A percentile compares a stretch with the other conserved stretches of the same genome.
Conservation (phyloP, 2,797 vertebrate genomes). For the Cichlasoma orientale region DNA sequence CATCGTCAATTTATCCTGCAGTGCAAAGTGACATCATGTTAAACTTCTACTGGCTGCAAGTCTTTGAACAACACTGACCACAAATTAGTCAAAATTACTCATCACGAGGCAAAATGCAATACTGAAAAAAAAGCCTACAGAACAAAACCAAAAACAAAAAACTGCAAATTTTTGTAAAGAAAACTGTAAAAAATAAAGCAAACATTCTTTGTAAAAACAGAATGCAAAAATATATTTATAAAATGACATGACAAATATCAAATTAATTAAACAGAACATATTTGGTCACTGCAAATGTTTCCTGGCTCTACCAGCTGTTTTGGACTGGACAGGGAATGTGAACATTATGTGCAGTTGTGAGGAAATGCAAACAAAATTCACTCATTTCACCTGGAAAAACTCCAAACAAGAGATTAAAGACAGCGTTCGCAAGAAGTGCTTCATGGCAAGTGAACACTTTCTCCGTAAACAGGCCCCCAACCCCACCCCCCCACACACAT, state of each 20-base stretch:
- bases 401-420: slow-evolving; percentile 24
- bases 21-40: slow-evolving; percentile 61
- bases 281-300: slow-evolving; percentile 62
- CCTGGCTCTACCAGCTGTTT: slow-evolving; percentile 37
- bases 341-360: not conserved
- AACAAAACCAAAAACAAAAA: slow-evolving; percentile 31
- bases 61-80: slow-evolving; percentile 17
- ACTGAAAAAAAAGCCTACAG: slow-evolving; percentile 9
- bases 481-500: too few species aligned
- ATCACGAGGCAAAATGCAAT: not conserved
- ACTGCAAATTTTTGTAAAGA: slow-evolving; percentile 7
- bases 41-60: slow-evolving; percentile 38
- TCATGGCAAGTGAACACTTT: slow-evolving; percentile 30
- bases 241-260: slow-evolving; percentile 48
- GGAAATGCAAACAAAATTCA: slow-evolving; percentile 36
- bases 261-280: slow-evolving; percentile 48
- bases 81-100: not conserved
- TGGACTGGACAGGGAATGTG: slow-evolving; percentile 25
- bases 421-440: not conserved
- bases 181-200: slow-evolving; percentile 15
- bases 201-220: slow-evolving; percentile 36
- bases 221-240: slow-evolving; percentile 63
- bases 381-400: slow-evolving; percentile 29
- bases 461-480: slow-evolving; percentile 67
- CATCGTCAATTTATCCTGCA: slow-evolving; percentile 29